Base-by-base conservation (phyloP, 2,113 vertebrate genomes). In the Silurus glanis region DNA sequence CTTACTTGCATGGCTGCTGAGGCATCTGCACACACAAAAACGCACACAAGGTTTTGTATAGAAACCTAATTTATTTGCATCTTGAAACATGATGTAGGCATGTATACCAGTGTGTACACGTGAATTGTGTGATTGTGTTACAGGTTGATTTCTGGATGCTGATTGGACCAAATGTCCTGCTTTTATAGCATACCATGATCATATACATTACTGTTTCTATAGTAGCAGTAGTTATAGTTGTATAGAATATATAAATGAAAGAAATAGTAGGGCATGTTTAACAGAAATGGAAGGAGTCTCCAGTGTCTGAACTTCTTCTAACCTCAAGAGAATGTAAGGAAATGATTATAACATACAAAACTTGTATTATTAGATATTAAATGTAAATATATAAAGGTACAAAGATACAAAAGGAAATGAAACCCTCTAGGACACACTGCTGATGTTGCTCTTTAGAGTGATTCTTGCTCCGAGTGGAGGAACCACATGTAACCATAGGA, bases 1-100 rank as follows among this genome's bases (percentile, higher is more conserved):
- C 97, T 95, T 85, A 99, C 97, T 94, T 99, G 98, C 95, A 99
- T 96, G 16, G 98, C 98, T 0, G 97, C 97, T 0, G 98, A 99
- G 9, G 98, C 97, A 4, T 99, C 98, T 99, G 91, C 10, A 55
- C 86, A 83, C 53, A 83, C 64, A 85, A 61, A 61, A 51, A 81
- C 49, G 58, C 28, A 84, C 1, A 25, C 51, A 80, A 56, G 66
- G 64, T 64, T 66, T 66, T 66, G 62, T 10, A 9, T 12, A 13
- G 10, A 19, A 25, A 47, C 49, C 19, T 69, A 37, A 37, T 17
- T 16, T 69, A 69, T 16, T 7, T 45, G 28, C 19, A 37, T 69
- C 28, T 45, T 37, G 6, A 45, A 2, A 67, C 4, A 45, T 72
- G 23, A 66, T 25, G n/a, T 12, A 10, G 4, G 5, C 3, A 37